Evolutionary conservation across 1,140 invertebrate species (phyloP).

Genomic region (Ladona fulva): DNA sequence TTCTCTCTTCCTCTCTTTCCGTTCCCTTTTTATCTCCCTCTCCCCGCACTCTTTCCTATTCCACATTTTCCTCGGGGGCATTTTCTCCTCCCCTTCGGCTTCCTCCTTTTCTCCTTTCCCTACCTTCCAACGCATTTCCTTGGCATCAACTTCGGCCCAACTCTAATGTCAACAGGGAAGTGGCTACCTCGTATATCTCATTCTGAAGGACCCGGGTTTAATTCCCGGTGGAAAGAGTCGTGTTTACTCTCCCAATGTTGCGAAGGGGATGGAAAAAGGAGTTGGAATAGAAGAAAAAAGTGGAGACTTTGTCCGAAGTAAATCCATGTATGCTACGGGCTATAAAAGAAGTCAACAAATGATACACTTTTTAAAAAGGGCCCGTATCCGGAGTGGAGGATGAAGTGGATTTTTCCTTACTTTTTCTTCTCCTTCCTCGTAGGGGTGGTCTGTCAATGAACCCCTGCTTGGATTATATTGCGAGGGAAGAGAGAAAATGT

Average conservation of each 20-base stretch:
- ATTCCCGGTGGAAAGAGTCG: constrained; percentile 7
- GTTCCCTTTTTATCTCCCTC: too few species aligned
- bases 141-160: not conserved
- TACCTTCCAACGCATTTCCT: not conserved
- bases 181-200: constrained; percentile 8
- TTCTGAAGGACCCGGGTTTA: constrained; percentile 3
- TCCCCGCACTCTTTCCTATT: not conserved
- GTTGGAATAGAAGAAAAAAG: not conserved
- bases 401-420: too few species aligned
- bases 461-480: too few species aligned
- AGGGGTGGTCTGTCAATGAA: too few species aligned
- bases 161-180: constrained; percentile 8
- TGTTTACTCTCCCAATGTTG: not conserved
- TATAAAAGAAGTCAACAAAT: constrained; percentile 4
- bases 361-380: constrained; percentile 2
- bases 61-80: not conserved
- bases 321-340: not conserved
- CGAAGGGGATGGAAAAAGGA: not conserved
- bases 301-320: not conserved
- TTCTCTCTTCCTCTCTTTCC: not conserved
- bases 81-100: not conserved
- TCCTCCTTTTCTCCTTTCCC: not conserved
- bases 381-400: not conserved
- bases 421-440: too few species aligned
- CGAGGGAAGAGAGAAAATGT: too few species aligned